Percentiles rank a stretch among this genome's conserved stretches.
Conservation (phyloP, 2,113 vertebrate species). For the Chauna torquata region DNA sequence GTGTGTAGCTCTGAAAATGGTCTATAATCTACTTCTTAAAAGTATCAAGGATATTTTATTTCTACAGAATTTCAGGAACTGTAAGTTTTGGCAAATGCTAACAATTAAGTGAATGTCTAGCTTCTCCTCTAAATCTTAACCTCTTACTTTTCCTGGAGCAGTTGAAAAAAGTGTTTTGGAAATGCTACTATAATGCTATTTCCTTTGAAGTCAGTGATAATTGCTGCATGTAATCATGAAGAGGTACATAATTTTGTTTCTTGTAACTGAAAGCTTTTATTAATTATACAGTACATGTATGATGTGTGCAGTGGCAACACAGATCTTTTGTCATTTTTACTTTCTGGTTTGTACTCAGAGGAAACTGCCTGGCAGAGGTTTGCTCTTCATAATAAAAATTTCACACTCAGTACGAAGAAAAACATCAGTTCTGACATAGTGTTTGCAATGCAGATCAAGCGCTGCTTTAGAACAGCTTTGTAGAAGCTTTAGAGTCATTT, state of each 20-base stretch:
- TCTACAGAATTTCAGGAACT: neutral
- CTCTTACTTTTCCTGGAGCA: neutral
- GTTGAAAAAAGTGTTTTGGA: neutral
- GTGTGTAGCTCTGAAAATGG: neutral
- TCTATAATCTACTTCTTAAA: neutral
- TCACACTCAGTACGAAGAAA: neutral
- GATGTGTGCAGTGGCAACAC: neutral
- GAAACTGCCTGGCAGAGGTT: neutral
- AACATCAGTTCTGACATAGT: neutral
- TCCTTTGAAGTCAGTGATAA: neutral
- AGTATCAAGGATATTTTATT: neutral
- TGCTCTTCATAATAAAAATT: neutral
- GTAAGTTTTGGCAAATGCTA: neutral
- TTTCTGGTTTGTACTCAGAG: neutral
- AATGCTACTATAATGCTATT: neutral
- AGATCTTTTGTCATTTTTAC: neutral
- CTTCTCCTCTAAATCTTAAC: neutral
- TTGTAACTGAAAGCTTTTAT: neutral
- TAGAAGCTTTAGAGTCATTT: neutral
- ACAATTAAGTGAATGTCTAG: neutral
- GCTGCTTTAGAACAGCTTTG: neutral
- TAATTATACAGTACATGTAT: neutral
- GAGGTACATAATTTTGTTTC: neutral
- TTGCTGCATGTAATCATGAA: neutral
- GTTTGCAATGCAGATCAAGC: neutral